phyloP scores from a whole-genome alignment of 2,888 invertebrate genomes.

The Priocnemis perturbator region DNA sequence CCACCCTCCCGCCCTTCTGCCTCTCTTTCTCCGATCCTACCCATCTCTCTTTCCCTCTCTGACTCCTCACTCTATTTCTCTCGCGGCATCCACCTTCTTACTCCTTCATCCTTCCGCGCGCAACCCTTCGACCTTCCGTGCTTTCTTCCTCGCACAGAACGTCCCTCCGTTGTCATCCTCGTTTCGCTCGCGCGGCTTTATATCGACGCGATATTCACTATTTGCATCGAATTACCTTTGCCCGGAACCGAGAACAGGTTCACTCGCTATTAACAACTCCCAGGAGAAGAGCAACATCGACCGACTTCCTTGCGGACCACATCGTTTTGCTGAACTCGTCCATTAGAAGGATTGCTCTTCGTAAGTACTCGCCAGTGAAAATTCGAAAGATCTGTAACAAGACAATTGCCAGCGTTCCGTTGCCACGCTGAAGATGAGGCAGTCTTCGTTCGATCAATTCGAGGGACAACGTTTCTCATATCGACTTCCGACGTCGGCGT shows the following conservation, averaged over 20 bases:
- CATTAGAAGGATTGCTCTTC: no score
- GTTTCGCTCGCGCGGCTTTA: conserved; percentile 27
- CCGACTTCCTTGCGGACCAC: conserved; percentile 40
- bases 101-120: conserved; percentile 24
- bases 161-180: conserved; percentile 20
- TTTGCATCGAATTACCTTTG: conserved; percentile 43
- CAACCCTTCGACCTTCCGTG: conserved; percentile 29
- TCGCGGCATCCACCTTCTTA: conserved; percentile 14
- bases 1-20: conserved; percentile 26
- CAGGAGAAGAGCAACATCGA: conserved; percentile 42
- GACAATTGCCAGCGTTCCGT: no score
- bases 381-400: no score
- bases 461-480: neutral
- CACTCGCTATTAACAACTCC: conserved; percentile 37
- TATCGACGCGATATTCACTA: conserved; percentile 40
- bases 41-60: conserved; percentile 8
- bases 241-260: conserved; percentile 32
- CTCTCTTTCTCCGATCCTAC: conserved; percentile 13
- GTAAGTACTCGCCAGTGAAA: no score
- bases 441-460: no score
- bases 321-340: conserved; percentile 23
- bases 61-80: conserved; percentile 3
- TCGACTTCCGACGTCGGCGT: neutral
- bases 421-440: no score
- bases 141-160: neutral